Base-by-base conservation (phyloP, 2,888 invertebrate genomes). In the Stramonita haemastoma region DNA sequence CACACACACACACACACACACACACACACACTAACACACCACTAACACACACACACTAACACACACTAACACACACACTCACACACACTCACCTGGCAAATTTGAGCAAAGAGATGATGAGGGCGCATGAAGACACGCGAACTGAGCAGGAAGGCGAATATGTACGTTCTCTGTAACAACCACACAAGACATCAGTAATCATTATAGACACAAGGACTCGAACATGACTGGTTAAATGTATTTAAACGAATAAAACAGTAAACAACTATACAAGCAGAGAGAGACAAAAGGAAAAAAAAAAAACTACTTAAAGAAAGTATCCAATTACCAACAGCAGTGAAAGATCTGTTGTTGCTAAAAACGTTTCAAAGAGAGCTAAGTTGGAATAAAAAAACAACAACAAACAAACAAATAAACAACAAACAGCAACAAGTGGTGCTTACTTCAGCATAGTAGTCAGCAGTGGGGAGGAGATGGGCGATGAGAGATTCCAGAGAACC, bases 121-220 rank as follows among this genome's bases (percentile, higher is more conserved):
- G 99, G 99, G 94, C 98, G 98, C 94, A 99, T 97, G 96, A 98
- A 99, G 89, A 99, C 97, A 90, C 99, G 97, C 60, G 98, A 98
- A 96, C 98, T 98, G 92, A 99, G 97, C 92, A 99, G 97, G 96
- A 99, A 99, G 92, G 99, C 98, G 96, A 99, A 99, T 91, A 98
- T 97, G 96, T 98, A 99, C 46, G 98, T 95, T 89, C 94, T 94
- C 95, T 95, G 94, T 89, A 86, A 90, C 86, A 89, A 86, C 89
- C 85, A 81, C n/a, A 22, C 83, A 60, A 19, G 86, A 29, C 36
- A 34, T 34, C 26, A 81, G 11, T 2, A 19, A 13, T 66, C 13
- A 66, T 22, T 13, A 13, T 22, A n/a, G n/a, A 22, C 26, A 77
- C 77, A 77, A 1, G 13, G n/a, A 26, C 29, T 1, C 29, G n/a